Evolutionary conservation across 2,888 invertebrate genomes (phyloP).

Genomic region (Cacoxenus indagator): DNA sequence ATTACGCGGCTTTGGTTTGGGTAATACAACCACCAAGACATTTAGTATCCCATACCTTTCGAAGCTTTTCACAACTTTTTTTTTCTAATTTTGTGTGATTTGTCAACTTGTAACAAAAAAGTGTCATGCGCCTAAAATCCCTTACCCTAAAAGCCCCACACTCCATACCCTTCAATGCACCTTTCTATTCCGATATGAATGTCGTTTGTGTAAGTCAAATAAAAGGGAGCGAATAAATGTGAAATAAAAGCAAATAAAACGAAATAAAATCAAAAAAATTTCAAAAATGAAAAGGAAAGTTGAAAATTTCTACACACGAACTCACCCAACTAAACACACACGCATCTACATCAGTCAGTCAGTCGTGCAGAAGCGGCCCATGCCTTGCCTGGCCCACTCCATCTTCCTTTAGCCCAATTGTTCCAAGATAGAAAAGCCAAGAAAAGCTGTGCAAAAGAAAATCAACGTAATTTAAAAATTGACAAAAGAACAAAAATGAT

Average conservation of each 20-base stretch:
- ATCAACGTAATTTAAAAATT: constrained; percentile 59
- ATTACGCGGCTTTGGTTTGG: background rate
- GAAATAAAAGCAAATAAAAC: constrained; percentile 12
- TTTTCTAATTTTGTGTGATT: background rate
- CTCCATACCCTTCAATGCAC: background rate
- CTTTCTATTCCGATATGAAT: background rate
- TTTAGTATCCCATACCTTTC: background rate
- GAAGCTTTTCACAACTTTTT: background rate
- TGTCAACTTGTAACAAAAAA: constrained; percentile 17
- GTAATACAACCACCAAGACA: background rate
- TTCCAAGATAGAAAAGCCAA: background rate
- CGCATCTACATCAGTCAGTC: background rate
- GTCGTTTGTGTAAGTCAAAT: background rate
- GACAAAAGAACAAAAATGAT: constrained; percentile 46
- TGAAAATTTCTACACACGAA: constrained; percentile 12
- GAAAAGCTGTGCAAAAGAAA: constrained; percentile 30
- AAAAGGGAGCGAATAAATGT: constrained; percentile 15
- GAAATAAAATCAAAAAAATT: constrained; percentile 40
- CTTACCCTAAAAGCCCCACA: constrained; percentile 26
- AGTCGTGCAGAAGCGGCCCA: constrained; percentile 24
- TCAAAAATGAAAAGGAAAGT: constrained; percentile 46
- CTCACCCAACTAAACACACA: background rate
- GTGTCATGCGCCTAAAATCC: constrained; percentile 30
- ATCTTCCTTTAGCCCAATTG: background rate
- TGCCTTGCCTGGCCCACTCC: background rate